Evolutionary conservation across 2,797 vertebrate species (phyloP), one percentile per base, ranked within the genome.

Genomic region (Harpagifer antarcticus): DNA sequence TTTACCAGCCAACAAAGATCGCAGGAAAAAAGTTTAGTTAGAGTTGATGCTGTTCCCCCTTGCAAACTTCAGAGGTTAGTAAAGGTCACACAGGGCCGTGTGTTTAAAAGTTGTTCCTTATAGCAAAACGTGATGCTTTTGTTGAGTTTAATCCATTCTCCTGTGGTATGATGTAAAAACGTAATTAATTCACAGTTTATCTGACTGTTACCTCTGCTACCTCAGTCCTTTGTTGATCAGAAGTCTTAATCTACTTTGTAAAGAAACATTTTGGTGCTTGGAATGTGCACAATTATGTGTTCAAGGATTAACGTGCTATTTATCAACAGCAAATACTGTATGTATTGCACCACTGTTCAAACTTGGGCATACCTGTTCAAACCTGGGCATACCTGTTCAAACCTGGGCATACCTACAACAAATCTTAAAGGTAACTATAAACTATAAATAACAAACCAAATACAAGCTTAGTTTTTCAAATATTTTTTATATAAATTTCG

Each of bases 161-260:
- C 44, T 3, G 4, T 8, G 1, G 23, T 50, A 19, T 48, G 33
- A 20, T 48, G 31, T 37, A 40, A 37, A 7, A 66, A 16, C 5
- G 1, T 19, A 43, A 60, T 72, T 31, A 72, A 61, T 50, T 67
- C 19, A 60, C 55, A 64, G 12, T 48, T 60, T 33, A 61, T 55
- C 17, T 37, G 23, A 49, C 55, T 44, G 20, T 62, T 50, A 72
- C 20, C 56, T 55, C 43, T 56, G 58, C 9, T 53, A 55, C 50
- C 40, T 61, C 42, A 16, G n/a, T 54, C 56, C 31, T 19, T 40
- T 27, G 64, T 61, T 70, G 23, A 65, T 58, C 48, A 1, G 33
- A 16, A 17, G 0, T 33, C 33, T 49, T 47, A 71, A 65, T 65
- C 47, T 47, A 9, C 17, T 48, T 48, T 49, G 49, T 48, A 12